Evolutionary conservation across 2,888 invertebrate genomes (phyloP).

Genomic region (Galeruca laticollis): DNA sequence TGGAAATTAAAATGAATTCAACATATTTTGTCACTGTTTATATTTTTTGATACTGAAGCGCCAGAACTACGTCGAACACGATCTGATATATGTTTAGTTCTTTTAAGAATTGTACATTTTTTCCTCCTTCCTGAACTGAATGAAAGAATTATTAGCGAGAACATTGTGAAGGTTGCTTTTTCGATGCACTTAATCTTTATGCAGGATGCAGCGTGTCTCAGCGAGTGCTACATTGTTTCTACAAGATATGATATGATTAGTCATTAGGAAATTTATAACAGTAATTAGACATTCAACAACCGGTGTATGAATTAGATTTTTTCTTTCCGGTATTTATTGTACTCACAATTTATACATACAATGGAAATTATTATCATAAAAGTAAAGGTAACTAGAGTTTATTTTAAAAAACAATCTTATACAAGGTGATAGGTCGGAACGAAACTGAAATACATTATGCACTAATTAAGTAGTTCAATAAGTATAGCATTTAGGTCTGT

Average conservation of each 20-base stretch:
- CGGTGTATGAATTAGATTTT: constrained; percentile 9
- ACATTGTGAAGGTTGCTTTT: constrained; percentile 22
- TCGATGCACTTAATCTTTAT: constrained; percentile 16
- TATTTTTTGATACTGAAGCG: background rate
- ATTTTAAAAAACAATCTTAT: too few relatives aligned
- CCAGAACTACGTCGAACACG: background rate
- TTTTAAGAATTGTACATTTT: constrained; percentile 27
- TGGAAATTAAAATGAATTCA: too few relatives aligned
- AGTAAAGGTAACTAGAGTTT: background rate
- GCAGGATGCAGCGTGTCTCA: constrained; percentile 19
- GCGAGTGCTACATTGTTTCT: constrained; percentile 18
- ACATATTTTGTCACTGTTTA: too few relatives aligned
- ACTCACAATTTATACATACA: background rate
- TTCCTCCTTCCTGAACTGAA: constrained; percentile 30
- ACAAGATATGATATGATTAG: constrained; percentile 24
- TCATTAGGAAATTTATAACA: constrained; percentile 24
- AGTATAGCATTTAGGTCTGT: too few relatives aligned
- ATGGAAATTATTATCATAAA: background rate
- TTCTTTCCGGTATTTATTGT: background rate
- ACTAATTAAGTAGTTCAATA: too few relatives aligned
- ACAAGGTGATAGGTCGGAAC: too few relatives aligned
- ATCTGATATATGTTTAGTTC: constrained; percentile 28
- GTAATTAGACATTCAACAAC: constrained; percentile 19
- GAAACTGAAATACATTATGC: too few relatives aligned
- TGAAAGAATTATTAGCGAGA: constrained; percentile 26